Evolutionary conservation across 1,140 invertebrate species (phyloP).

Genomic region (Amphibalanus amphitrite): DNA sequence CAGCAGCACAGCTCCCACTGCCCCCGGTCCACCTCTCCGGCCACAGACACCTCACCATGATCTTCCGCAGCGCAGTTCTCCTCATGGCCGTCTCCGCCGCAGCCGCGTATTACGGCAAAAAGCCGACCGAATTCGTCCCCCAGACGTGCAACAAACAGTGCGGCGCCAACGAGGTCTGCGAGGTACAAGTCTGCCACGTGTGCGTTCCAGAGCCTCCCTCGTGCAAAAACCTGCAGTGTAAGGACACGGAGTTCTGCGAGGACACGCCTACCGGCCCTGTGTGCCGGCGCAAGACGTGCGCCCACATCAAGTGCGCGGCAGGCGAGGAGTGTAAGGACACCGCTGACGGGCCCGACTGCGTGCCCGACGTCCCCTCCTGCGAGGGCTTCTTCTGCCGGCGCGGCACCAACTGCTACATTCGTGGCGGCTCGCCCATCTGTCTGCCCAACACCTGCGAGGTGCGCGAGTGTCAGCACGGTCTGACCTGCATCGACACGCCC

Average conservation of each 20-base stretch:
- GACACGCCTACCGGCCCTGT: not conserved
- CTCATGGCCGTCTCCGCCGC: too few species aligned
- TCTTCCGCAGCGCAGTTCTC: too few species aligned
- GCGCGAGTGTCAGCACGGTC: not conserved
- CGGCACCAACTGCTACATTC: too few species aligned
- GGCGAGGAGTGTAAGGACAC: not conserved
- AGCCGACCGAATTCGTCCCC: too few species aligned
- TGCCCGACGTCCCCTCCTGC: too few species aligned
- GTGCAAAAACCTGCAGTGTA: not conserved
- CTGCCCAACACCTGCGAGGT: too few species aligned
- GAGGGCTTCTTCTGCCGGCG: too few species aligned
- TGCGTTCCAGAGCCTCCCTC: not conserved
- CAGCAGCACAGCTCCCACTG: too few species aligned
- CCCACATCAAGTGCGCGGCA: not conserved
- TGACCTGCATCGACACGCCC: conserved; percentile 2
- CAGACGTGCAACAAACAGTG: not conserved
- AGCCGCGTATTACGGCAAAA: too few species aligned
- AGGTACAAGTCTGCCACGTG: not conserved
- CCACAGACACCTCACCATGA: too few species aligned
- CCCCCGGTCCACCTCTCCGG: too few species aligned
- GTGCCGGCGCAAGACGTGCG: not conserved
- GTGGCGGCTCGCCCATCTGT: too few species aligned
- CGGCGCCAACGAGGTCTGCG: not conserved
- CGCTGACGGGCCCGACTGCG: not conserved
- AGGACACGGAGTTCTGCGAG: not conserved